Base-by-base conservation (phyloP, 2,888 invertebrate genomes). In the Lasius platythorax region DNA sequence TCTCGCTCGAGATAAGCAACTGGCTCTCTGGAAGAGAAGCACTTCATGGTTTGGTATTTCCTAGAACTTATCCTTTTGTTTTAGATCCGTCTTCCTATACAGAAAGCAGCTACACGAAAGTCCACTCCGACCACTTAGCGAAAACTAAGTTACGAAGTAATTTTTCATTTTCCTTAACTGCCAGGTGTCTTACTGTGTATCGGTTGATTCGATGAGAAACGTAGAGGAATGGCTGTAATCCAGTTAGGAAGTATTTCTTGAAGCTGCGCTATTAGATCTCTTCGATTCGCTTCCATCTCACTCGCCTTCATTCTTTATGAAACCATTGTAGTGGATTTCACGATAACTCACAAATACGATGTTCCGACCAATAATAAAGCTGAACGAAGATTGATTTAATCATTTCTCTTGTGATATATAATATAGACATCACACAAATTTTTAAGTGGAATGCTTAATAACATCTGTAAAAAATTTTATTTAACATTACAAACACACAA, bases 121-220 rank as follows among this genome's bases (percentile, higher is more conserved):
- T 78, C 83, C 79, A 83, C 83, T 81, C 67, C 68, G 70, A 70
- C 67, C 83, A 83, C 83, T 79, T 83, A 68, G 79, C 79, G 83
- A 63, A 83, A 83, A 83, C 79, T 83, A 83, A 83, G 83, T 83
- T 83, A 83, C 79, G 63, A 68, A 83, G 83, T 79, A 83, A 83
- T 83, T 83, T 78, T 83, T 83, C 79, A 78, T 79, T 83, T 79
- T 83, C 79, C 83, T 83, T 83, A 83, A 83, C 79, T 79, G 83
- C 79, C 83, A 78, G 79, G 68, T 70, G 78, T 68, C 83, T 81
- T 72, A 70, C 79, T 79, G 67, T 72, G 73, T 84, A 81, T 82
- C 84, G 72, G 70, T 84, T 66, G 81, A 84, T 81, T 81, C 84
- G 82, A 72, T 73, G 84, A 84, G 84, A 72, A 81, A 82, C 64